These are phyloP conservation scores for Diorhabda carinulata DNA, from an alignment of 1,140 invertebrate species.

Conservation along the genomic window DNA sequence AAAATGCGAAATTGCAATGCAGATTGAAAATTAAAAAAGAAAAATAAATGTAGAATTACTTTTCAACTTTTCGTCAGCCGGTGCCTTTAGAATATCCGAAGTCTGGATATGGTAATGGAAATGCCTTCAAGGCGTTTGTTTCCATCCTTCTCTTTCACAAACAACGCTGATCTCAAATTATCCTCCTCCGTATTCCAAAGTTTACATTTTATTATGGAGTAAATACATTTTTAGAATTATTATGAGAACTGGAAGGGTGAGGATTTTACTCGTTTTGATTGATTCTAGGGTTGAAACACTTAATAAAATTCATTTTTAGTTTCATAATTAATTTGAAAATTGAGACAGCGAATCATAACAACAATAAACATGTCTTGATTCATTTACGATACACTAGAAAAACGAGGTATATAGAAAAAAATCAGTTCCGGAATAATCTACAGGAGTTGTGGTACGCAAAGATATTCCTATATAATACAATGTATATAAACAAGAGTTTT, in stretches of 20 bases:
- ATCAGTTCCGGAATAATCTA: no score
- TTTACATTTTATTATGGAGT: conserved; percentile 7
- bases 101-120: conserved; percentile 17
- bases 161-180: conserved; percentile 11
- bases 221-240: conserved; percentile 10
- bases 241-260: neutral
- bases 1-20: conserved; percentile 13
- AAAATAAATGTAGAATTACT: conserved; percentile 4
- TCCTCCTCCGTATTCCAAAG: conserved; percentile 7
- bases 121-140: conserved; percentile 11
- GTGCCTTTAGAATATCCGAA: conserved; percentile 8
- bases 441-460: no score
- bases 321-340: no score
- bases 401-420: no score
- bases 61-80: neutral
- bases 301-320: no score
- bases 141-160: conserved; percentile 6
- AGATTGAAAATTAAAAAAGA: conserved; percentile 13
- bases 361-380: no score
- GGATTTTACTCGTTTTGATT: neutral
- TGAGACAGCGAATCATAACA: no score
- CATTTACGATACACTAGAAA: no score
- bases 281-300: neutral
- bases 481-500: no score
- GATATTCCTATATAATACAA: no score